Percentiles rank a stretch among this genome's conserved stretches.
phyloP scores from a whole-genome alignment of 2,797 vertebrate species.

The Hafferia zeledoni region DNA sequence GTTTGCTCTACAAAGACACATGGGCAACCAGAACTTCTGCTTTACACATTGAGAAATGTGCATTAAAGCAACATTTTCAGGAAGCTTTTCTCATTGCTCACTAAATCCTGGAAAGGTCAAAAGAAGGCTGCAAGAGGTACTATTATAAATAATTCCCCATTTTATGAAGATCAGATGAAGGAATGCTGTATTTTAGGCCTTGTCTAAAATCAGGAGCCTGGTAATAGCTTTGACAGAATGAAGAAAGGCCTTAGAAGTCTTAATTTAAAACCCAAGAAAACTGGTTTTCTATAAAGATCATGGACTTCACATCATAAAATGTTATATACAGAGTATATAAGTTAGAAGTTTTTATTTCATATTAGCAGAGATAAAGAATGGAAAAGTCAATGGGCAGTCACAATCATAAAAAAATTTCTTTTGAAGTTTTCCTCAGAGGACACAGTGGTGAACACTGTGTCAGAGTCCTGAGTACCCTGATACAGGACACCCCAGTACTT shows the following conservation, averaged over 20 bases:
- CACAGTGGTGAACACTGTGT: not conserved
- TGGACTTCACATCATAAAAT: not conserved
- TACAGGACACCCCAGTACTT: accelerated
- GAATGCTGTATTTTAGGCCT: not conserved
- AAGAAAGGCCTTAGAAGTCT: not conserved
- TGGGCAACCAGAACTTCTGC: conserved; percentile 46
- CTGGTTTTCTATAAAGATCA: not conserved
- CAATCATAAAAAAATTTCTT: not conserved
- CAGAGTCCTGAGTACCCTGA: not conserved
- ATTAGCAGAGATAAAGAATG: not conserved
- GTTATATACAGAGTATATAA: not conserved
- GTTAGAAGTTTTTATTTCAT: not conserved
- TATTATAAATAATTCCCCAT: not conserved
- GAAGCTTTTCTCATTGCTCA: conserved; percentile 29
- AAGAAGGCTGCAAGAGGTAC: not conserved
- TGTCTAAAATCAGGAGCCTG: not conserved
- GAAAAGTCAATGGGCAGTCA: not conserved
- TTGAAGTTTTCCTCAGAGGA: not conserved
- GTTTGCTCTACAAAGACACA: not conserved
- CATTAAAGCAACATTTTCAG: conserved; percentile 42
- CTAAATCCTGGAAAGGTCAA: conserved; percentile 32
- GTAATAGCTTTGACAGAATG: not conserved
- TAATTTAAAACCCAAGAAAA: not conserved
- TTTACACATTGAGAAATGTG: conserved; percentile 23
- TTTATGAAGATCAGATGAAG: not conserved